Base-by-base conservation (phyloP, 2,113 vertebrate species). In the Mystacornis crossleyi region DNA sequence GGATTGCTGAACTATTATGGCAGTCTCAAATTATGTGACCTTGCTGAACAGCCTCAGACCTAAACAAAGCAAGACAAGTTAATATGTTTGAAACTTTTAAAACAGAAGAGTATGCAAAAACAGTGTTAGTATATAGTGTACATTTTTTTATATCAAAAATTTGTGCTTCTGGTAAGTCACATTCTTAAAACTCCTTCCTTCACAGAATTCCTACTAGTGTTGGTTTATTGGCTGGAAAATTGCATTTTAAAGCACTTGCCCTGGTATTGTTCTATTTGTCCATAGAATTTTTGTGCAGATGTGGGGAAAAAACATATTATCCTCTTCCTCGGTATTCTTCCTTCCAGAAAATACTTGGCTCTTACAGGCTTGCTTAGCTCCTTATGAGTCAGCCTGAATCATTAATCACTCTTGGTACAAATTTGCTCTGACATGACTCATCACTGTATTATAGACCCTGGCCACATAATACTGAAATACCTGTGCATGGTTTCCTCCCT, bases 401-500 rank as follows among this genome's bases (percentile, higher is more conserved):
- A 75, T 89, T 82, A 60, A 40, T 92, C 51, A 72, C 53, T 94
- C 91, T 82, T 90, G 64, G 85, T 79, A 93, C 89, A 84, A 80
- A 89, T 65, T 83, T 87, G 45, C 86, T 93, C 82, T 95, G 20
- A 91, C 4, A 2, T 98, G 86, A 89, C 38, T 96, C 91, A 88
- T 95, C 94, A 85, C 89, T 98, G 97, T 98, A 97, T 94, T 97
- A 96, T 98, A 98, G 96, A 92, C 89, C 48, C n/a, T 81, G 87
- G 80, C 97, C 95, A 95, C 78, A 38, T 97, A 96, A 91, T 96
- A 95, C 77, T 96, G 79, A 96, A 97, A 83, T 96, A 97, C 61
- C 95, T 95, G 95, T 98, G 98, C 98, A 98, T 98, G 98, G 93
- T 97, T 97, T 97, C 87, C 90, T 97, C 92, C 95, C 92, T 95